Base-by-base conservation (phyloP, 1,140 invertebrate species). In the Drosophila arizonae region DNA sequence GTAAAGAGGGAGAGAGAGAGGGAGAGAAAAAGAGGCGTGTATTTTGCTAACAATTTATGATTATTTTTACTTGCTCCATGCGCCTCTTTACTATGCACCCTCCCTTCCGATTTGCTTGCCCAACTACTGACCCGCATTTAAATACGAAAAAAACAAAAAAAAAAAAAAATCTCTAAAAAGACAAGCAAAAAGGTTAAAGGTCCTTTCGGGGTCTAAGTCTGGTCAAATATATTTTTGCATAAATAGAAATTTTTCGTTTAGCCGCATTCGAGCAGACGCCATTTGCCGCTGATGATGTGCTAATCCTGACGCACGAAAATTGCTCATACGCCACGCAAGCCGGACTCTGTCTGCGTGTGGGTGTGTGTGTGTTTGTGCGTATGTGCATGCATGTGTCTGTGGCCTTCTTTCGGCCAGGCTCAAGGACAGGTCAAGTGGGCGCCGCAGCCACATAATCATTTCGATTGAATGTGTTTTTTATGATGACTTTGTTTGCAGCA, bases 1-100 rank as follows among this genome's bases (percentile, higher is more conserved):
- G 30, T 36, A 30, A 30, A 33, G 9, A 9, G 1, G 8, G 9
- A 33, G 9, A 33, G 8, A 33, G 9, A 33, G 9, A 33, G 9
- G 6, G 9, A 33, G 1, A 10, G 9, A 33, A 45, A 67, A 45
- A 51, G 45, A 56, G 79, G 79, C 68, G 67, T 76, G 50, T 73
- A 61, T 67, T 82, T 82, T 82, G 80, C 76, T 84, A 66, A 61
- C 80, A 82, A 82, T 82, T 82, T 82, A 82, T 84, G 76, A 84
- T 79, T 82, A 82, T 84, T 82, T 82, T 84, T 84, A 84, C 72
- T 79, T 70, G 39, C 60, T 36, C 33, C 33, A 15, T 33, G 51
- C 24, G 51, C 51, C 57, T 58, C 55, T 55, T 57, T 51, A 50
- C 63, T 65, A 39, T 28, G 33, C 9, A 9, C 9, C 9, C 24